Evolutionary conservation across 2,797 vertebrate species (phyloP), one percentile per base, ranked within the genome.

Genomic region (Sorex maritimensis): DNA sequence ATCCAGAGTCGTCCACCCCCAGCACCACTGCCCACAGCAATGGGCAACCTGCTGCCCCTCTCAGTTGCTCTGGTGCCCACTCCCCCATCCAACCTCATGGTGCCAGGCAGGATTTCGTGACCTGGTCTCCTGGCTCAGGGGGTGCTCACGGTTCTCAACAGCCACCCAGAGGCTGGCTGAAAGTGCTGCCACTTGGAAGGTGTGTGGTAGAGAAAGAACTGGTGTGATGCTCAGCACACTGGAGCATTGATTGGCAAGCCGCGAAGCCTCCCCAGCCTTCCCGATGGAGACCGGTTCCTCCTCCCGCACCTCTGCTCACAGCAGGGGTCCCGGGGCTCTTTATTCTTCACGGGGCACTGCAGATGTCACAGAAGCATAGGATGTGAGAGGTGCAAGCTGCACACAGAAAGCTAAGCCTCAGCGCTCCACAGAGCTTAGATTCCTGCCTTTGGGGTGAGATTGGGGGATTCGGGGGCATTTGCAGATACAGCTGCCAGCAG

Each of bases 391-490:
- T 34, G 34, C 67, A 73, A 21, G 26, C 14, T 55, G 8, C 28
- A 77, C 90, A 71, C n/a, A 30, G 52, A 78, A 80, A 67, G n/a
- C 12, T 5, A 34, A 63, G 10, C 10, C n/a, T 67, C 10, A 65
- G 58, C 0, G 5, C 68, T 44, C 26, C 4, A 0, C 14, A n/a
- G 91, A 30, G 67, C 71, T 68, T 84, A 17, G 58, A 55, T 80
- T 65, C 52, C 17, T 65, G 75, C 7, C 68, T 90, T 61, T 69
- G 49, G 41, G 93, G 24, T 81, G 30, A 28, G 21, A 89, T 49
- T 65, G 0, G 3, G 15, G n/a, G 55, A 58, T 61, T 83, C 55
- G 1, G 13, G 23, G 24, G 49, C 21, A 8, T 46, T 72, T 46
- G 55, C 46, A 80, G 69, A 69, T 75, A 74, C 87, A 55, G 67